phyloP scores from a whole-genome alignment of 1,140 invertebrate genomes.

The Drosophila sulfurigaster region DNA sequence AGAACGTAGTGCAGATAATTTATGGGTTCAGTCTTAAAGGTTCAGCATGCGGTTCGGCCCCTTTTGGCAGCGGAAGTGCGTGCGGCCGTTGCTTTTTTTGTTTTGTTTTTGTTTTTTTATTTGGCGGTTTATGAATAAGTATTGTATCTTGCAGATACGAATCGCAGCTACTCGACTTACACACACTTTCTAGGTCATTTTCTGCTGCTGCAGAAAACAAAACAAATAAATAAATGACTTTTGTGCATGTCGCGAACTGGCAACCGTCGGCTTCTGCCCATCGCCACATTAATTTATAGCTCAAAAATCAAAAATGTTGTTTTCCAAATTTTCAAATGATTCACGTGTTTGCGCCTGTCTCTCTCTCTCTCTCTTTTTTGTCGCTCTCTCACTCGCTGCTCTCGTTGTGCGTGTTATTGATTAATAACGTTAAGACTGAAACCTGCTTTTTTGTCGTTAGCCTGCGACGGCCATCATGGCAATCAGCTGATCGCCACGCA shows the following conservation, averaged over 20 bases:
- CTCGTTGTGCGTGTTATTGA: conserved; percentile 52
- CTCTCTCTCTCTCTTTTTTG: conserved; percentile 1
- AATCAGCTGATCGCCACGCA: conserved; percentile 62
- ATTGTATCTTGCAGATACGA: conserved; percentile 68
- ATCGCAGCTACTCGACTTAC: conserved; percentile 58
- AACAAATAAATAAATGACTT: conserved; percentile 74
- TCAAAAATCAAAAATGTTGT: conserved; percentile 62
- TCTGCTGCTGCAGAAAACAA: neutral
- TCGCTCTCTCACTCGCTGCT: conserved; percentile 1
- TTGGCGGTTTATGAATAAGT: conserved; percentile 22
- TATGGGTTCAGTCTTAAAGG: conserved; percentile 54
- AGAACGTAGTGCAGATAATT: conserved; percentile 68
- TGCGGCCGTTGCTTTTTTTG: conserved; percentile 29
- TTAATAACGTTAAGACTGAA: conserved; percentile 65
- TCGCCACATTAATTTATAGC: conserved; percentile 63
- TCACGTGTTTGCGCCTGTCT: conserved; percentile 33
- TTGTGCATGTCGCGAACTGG: conserved; percentile 71
- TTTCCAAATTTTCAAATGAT: conserved; percentile 39
- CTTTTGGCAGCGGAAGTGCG: conserved; percentile 69
- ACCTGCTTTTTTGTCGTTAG: conserved; percentile 62
- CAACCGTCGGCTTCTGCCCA: conserved; percentile 63
- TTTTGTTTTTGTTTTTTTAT: too few species aligned
- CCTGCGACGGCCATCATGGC: conserved; percentile 73
- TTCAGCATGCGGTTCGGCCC: conserved; percentile 31
- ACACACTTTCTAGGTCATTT: conserved; percentile 69